Conservation (phyloP, 2,113 vertebrate genomes). For the Heloderma charlesbogerti region DNA sequence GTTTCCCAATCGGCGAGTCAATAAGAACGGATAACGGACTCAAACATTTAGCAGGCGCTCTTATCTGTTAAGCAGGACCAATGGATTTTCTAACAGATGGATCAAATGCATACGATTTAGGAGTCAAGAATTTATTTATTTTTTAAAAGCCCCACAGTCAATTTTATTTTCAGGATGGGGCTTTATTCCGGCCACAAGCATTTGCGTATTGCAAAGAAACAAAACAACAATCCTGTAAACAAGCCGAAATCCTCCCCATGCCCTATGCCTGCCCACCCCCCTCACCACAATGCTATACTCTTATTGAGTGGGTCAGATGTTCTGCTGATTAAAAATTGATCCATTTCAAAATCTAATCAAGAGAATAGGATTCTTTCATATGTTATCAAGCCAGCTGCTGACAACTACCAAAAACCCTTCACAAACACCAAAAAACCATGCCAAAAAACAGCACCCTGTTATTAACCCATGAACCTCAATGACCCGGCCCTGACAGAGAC, state of each 20-base stretch:
- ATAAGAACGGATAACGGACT: constrained; percentile 65
- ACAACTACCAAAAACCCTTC: constrained; percentile 81
- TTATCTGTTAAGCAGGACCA: constrained; percentile 65
- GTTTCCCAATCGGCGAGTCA: constrained; percentile 52
- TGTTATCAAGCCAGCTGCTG: constrained; percentile 91
- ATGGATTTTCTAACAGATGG: constrained; percentile 73
- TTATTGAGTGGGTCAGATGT: constrained; percentile 99
- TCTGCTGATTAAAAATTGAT: constrained; percentile 99
- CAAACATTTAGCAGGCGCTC: constrained; percentile 60
- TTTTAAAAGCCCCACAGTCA: constrained; percentile 58
- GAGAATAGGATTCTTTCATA: constrained; percentile 99
- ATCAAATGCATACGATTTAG: constrained; percentile 59
- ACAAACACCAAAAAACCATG: background rate
- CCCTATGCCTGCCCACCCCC: constrained; percentile 84
- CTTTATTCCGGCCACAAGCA: constrained; percentile 32
- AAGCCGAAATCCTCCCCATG: constrained; percentile 87
- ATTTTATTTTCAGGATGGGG: constrained; percentile 64
- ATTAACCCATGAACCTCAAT: constrained; percentile 95
- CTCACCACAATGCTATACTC: constrained; percentile 83
- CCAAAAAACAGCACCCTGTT: constrained; percentile 84
- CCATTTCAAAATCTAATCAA: constrained; percentile 99
- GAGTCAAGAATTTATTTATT: constrained; percentile 37
- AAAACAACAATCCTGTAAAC: constrained; percentile 92
- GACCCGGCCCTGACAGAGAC: constrained; percentile 82
- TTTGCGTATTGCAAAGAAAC: constrained; percentile 88